Base-by-base conservation (phyloP, 2,797 vertebrate genomes). In the Ctenopoma kingsleyae region DNA sequence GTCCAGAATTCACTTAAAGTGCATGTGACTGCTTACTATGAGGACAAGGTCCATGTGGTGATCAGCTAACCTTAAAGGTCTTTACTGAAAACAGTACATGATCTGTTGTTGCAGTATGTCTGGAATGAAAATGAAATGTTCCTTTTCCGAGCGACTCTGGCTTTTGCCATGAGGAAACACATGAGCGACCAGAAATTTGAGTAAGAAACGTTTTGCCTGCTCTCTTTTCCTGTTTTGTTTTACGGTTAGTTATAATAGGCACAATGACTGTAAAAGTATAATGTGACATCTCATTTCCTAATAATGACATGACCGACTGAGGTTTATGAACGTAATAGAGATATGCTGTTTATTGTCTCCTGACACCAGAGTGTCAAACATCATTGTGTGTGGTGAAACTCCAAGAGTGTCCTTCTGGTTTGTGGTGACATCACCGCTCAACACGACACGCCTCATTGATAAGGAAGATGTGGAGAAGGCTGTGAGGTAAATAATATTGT, bases 101-200 rank as follows among this genome's bases (percentile, higher is more conserved):
- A 43, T 61, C 20, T 50, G 6, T 15, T 54, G 0, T 93, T 92
- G 62, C 92, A 99, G 98, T 99, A 99, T 22, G 62, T 51, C 10
- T 99, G 98, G 97, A 94, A 96, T 81, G 64, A 92, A 22, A 95
- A 90, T 83, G 97, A 99, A 87, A 95, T 94, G 86, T 98, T 95
- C 89, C 91, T 99, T 35, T 99, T 99, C 90, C 96, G 83, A 90
- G 95, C 98, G 0, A 87, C 96, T 67, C 67, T 99, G 85, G 96
- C 96, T 52, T 99, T 96, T 81, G 94, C 96, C 49, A 96, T 99
- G 96, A 95, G 96, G 86, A 93, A 50, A 53, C 82, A 91, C 43
- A 81, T 82, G 38, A 58, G 71, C 0, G 80, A 81, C 25, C 84
- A 84, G 63, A n/a, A 67, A 7, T 98, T 93, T 64, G 54, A 93